phyloP scores from a whole-genome alignment of 1,140 invertebrate species.

The Zaprionus capensis region DNA sequence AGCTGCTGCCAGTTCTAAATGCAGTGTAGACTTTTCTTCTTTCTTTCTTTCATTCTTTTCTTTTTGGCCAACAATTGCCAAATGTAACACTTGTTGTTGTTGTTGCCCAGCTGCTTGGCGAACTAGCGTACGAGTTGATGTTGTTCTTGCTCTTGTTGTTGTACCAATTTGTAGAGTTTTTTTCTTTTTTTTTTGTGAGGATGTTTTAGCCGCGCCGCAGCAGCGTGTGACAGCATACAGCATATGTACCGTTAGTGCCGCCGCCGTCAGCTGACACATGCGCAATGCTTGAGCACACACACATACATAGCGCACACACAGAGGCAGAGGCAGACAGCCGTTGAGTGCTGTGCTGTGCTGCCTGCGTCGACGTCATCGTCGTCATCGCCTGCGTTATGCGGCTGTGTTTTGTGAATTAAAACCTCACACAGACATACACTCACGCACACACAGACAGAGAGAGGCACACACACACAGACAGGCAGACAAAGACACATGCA shows the following conservation, averaged over 20 bases:
- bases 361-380: slow-evolving; percentile 23
- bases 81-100: slow-evolving; percentile 1
- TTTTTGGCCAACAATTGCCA: neutral
- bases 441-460: neutral
- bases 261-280: slow-evolving; percentile 43
- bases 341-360: slow-evolving; percentile 30
- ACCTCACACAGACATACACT: slow-evolving; percentile 31
- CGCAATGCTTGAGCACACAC: slow-evolving; percentile 54
- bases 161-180: neutral
- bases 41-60: neutral
- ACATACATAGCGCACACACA: slow-evolving; percentile 43
- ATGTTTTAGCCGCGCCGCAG: slow-evolving; percentile 9
- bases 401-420: slow-evolving; percentile 60
- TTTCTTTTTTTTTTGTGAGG: slow-evolving; percentile 8
- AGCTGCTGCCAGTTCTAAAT: slow-evolving; percentile 7
- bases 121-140: neutral
- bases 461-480: slow-evolving; percentile 8
- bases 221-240: slow-evolving; percentile 27
- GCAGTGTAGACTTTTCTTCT: slow-evolving; percentile 35
- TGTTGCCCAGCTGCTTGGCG: slow-evolving; percentile 15
- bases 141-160: neutral
- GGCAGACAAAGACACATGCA: neutral
- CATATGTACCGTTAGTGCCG: slow-evolving; percentile 29
- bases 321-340: slow-evolving; percentile 21
- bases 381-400: slow-evolving; percentile 17